Evolutionary conservation across 2,797 vertebrate genomes (phyloP).

Genomic region (Gymnodraco acuticeps): DNA sequence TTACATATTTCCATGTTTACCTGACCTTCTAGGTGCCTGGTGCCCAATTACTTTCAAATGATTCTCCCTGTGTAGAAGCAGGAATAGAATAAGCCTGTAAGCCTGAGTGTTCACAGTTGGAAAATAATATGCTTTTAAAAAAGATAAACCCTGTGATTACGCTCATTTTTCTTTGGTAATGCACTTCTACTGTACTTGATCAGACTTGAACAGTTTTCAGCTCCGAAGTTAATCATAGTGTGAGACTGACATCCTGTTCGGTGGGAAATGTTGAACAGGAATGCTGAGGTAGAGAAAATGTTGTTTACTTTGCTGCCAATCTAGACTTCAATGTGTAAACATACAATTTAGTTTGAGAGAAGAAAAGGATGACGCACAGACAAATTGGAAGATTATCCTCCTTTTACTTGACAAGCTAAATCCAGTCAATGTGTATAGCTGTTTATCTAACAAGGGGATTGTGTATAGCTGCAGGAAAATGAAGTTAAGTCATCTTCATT

Average conservation of each 20-base stretch:
- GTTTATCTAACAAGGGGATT: not conserved
- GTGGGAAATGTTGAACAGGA: conserved; percentile 19
- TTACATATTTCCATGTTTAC: conserved; percentile 35
- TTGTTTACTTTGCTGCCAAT: conserved; percentile 32
- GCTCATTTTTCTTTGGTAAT: conserved; percentile 36
- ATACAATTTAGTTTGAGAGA: not conserved
- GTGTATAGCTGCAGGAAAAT: not conserved
- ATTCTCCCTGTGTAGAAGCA: conserved; percentile 42
- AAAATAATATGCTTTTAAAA: conserved; percentile 13
- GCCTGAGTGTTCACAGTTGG: not conserved
- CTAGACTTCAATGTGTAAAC: not conserved
- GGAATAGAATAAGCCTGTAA: not conserved
- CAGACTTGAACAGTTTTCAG: conserved; percentile 1
- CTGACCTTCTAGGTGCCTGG: conserved; percentile 55
- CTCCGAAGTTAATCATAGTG: conserved; percentile 4
- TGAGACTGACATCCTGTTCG: conserved; percentile 7
- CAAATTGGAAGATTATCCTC: not conserved
- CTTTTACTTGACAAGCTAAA: conserved; percentile 21
- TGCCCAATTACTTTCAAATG: conserved; percentile 60
- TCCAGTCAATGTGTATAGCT: not conserved
- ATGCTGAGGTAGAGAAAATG: conserved; percentile 17
- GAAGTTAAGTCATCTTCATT: not conserved
- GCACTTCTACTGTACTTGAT: conserved; percentile 20
- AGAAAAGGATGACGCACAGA: not conserved
- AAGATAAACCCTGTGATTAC: conserved; percentile 3